Evolutionary conservation across 1,140 invertebrate species (phyloP), one percentile per base, ranked within the genome.

Genomic region (Agrilus planipennis): DNA sequence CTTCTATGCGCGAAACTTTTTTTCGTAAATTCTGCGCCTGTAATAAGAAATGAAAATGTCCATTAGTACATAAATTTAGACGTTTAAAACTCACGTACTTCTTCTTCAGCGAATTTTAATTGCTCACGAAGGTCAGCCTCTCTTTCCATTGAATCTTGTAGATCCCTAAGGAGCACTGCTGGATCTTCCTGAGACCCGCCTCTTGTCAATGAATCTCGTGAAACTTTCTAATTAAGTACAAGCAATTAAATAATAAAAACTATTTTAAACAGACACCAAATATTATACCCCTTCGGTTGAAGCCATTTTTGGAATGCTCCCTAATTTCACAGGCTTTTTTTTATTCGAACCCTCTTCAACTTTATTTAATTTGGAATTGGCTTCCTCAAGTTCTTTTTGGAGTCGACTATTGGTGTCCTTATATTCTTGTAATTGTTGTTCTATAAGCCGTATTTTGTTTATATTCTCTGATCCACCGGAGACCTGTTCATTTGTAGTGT

Each of bases 51-150:
- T 25, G 39, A 21, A 46, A 41, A 44, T 11, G 45, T 32, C 29
- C 39, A 42, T 35, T 47, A 45, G 30, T 45, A 51, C 34, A 45
- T 49, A n/a, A 30, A 30, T 12, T 7, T 30, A 30, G 15, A 6
- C 11, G 1, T 1, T 21, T 21, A 20, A 28, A 32, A 35, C 31
- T 3, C 25, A 30, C 21, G 34, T 60, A 75, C 78, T 73, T 94
- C 88, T 64, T 91, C 87, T 65, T 92, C 88, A 18, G 87, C 78
- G 62, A 89, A 91, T 44, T 79, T 77, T 6, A 94, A 61, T 61
- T 94, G 89, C 61, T 94, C 89, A 45, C 87, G 75, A 0, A 95
- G 65, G 67, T 96, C 91, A 4, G 84, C 87, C 64, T 96, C 91
- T 19, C 91, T 63, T 67, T 96, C 91, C 32, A 90, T 67, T 6